Evolutionary conservation across 2,888 invertebrate species (phyloP).

Genomic region (Rotaria socialis): DNA sequence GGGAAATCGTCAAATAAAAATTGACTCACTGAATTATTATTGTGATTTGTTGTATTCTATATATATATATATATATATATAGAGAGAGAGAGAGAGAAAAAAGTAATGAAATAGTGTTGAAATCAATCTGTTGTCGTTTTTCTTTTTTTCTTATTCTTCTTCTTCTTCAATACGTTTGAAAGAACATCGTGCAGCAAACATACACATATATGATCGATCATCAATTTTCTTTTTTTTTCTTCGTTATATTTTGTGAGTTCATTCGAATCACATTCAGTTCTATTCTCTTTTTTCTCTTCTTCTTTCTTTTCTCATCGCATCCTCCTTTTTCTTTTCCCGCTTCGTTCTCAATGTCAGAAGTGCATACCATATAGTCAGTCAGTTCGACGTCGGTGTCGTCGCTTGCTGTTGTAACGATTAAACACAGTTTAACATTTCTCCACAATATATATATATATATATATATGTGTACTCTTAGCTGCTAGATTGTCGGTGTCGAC

Average conservation of each 20-base stretch:
- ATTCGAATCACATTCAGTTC: conserved; percentile 23
- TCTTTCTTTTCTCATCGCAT: neutral
- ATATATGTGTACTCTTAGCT: conserved; percentile 16
- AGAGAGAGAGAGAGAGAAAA: neutral
- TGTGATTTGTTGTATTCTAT: neutral
- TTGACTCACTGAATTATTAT: neutral
- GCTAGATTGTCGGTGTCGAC: conserved; percentile 18
- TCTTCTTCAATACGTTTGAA: conserved; percentile 24
- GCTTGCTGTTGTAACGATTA: conserved; percentile 27
- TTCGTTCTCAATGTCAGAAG: conserved; percentile 35
- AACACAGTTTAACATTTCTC: conserved; percentile 37
- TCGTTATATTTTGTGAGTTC: conserved; percentile 21
- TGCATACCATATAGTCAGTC: neutral
- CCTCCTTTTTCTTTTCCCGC: neutral
- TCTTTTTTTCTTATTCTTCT: neutral
- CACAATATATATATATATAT: neutral
- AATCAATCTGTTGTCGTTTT: conserved; percentile 1
- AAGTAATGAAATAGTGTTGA: neutral
- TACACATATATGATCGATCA: conserved; percentile 3
- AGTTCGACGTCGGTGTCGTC: neutral
- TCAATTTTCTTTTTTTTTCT: conserved; percentile 19
- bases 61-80: no score
- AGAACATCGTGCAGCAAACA: neutral
- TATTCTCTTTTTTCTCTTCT: neutral
- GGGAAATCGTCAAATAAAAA: neutral